A percentile compares a stretch with the other conserved stretches of the same genome.
These are phyloP conservation scores for Karalla daura DNA, from an alignment of 2,797 vertebrate species.

Conservation along the genomic window DNA sequence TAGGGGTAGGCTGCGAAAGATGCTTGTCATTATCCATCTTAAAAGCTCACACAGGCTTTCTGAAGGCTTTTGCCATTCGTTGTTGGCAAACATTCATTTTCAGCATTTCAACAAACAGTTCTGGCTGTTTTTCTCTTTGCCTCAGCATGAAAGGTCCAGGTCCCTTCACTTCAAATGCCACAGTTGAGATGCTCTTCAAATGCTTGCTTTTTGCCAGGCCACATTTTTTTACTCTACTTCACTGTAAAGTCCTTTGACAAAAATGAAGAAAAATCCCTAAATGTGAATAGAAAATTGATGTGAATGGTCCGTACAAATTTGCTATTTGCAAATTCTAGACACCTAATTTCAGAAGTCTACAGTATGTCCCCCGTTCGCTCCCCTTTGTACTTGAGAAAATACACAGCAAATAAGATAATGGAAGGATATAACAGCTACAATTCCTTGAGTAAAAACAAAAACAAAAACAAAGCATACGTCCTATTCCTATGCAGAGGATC, in stretches of 20 bases:
- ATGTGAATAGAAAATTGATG: too few species aligned
- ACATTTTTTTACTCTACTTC: slow-evolving; percentile 6
- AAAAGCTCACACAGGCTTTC: slow-evolving; percentile 44
- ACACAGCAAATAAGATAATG: too few species aligned
- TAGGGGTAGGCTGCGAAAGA: slow-evolving; percentile 29
- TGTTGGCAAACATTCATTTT: slow-evolving; percentile 17
- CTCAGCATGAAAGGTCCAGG: slow-evolving; percentile 16
- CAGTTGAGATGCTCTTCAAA: slow-evolving; percentile 19
- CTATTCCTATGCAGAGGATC: too few species aligned
- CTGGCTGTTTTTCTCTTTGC: slow-evolving; percentile 20
- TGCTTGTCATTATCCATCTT: slow-evolving; percentile 47
- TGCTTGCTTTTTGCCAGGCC: slow-evolving; percentile 16
- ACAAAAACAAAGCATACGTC: too few species aligned
- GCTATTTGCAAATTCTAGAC: too few species aligned
- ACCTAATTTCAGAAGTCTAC: too few species aligned
- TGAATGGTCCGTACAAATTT: too few species aligned
- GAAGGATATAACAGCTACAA: too few species aligned
- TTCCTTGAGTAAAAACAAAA: too few species aligned
- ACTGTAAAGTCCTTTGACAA: too few species aligned
- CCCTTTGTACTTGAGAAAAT: too few species aligned
- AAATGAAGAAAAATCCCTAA: slow-evolving; percentile 5
- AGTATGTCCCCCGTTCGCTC: too few species aligned
- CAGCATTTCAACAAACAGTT: slow-evolving; percentile 29
- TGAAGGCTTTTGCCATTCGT: slow-evolving; percentile 32
- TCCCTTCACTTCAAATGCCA: slow-evolving; percentile 28